Base-by-base conservation (phyloP, 2,888 invertebrate species). In the Arctia plantaginis region DNA sequence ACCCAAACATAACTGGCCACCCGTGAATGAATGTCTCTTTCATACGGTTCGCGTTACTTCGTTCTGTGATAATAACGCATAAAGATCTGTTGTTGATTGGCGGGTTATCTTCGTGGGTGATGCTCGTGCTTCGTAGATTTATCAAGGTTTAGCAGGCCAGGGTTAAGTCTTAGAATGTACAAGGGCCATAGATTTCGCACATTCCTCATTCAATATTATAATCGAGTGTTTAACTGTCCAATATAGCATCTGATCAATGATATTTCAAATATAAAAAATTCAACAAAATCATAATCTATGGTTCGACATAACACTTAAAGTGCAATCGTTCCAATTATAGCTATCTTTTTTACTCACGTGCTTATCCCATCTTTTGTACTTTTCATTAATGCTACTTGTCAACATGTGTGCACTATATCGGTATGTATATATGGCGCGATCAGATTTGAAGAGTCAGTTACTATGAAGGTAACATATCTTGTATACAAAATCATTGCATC, bases 1-100 rank as follows among this genome's bases (percentile, higher is more conserved):
- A 86, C 75, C 78, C 66, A 85, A 82, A 86, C 82, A 80, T 69
- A 27, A 51, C 77, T 44, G 75, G 55, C 83, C 85, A 80, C 83
- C 73, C 76, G 77, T 71, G 75, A 66, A 72, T 85, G 68, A 80
- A 77, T 83, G 59, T 59, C 47, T 69, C 67, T 70, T 84, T 83
- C 69, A 76, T 70, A 51, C 62, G 4, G 65, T 78, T 82, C 78
- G 69, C 67, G 66, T 84, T 84, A 82, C 55, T 70, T 33, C 51
- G 35, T 12, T 62, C 47, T 15, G 23, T 51, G 66, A 76, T 76
- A 70, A 71, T 69, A 69, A 66, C 13, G 30, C 7, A 68, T 67
- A 71, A 68, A 39, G 71, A 27, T 47, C 39, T 59, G 67, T 55
- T 74, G 74, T 76, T 71, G 44, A 64, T 44, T 41, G 10, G 30